Evolutionary conservation across 2,888 invertebrate genomes (phyloP).

Genomic region (Leptinotarsa haldemani): DNA sequence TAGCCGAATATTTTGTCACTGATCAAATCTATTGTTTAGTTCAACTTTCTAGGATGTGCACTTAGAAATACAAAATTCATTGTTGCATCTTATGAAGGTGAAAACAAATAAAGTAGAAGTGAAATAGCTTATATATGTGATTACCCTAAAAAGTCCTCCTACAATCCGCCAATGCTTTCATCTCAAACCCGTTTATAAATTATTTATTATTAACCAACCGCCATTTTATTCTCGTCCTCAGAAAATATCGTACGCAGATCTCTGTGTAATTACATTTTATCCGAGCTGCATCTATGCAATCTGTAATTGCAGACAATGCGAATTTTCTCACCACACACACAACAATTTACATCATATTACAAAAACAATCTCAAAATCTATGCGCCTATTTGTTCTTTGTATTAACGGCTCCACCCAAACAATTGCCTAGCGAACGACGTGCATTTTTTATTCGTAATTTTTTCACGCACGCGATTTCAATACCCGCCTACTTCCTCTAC

Average conservation of each 20-base stretch:
- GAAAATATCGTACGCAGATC: constrained; percentile 40
- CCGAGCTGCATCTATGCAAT: constrained; percentile 41
- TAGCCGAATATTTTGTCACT: no score
- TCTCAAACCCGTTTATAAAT: constrained; percentile 30
- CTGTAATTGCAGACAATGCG: constrained; percentile 43
- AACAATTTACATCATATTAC: constrained; percentile 42
- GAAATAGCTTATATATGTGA: no score
- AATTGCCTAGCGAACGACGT: constrained; percentile 56
- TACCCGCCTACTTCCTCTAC: constrained; percentile 61
- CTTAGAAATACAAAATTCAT: no score
- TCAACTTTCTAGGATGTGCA: no score
- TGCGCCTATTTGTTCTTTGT: constrained; percentile 57
- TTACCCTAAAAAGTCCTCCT: background rate
- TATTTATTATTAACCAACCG: constrained; percentile 38
- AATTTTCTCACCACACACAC: constrained; percentile 45
- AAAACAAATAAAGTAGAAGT: no score
- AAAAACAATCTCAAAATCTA: constrained; percentile 51
- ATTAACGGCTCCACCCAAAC: constrained; percentile 57
- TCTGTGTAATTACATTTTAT: constrained; percentile 47
- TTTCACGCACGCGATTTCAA: constrained; percentile 62
- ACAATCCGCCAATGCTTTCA: background rate
- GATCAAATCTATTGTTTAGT: no score
- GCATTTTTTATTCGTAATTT: constrained; percentile 63
- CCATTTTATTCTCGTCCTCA: constrained; percentile 39
- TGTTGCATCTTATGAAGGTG: no score